A percentile compares a stretch with the other conserved stretches of the same genome.
phyloP scores from a whole-genome alignment of 2,797 vertebrate genomes.

The Enteromius radiatus region DNA sequence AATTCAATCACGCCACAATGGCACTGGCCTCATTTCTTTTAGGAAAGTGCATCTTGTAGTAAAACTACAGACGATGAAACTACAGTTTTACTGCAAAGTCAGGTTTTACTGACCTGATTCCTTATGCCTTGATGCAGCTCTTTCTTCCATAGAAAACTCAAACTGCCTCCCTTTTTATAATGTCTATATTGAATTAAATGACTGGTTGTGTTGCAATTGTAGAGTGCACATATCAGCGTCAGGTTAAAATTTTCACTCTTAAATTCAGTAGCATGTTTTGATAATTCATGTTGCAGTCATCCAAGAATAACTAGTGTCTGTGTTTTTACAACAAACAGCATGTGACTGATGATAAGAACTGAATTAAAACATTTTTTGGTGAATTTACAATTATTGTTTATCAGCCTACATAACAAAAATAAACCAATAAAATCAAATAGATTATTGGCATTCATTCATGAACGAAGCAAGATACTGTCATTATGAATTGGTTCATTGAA shows the following conservation, averaged over 20 bases:
- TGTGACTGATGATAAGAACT: background rate
- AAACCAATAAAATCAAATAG: background rate
- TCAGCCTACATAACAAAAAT: background rate
- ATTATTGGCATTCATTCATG: no score
- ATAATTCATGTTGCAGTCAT: constrained; percentile 7
- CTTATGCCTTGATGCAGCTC: background rate
- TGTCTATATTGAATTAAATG: background rate
- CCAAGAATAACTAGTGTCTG: background rate
- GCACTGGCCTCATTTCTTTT: constrained; percentile 31
- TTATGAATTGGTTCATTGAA: no score
- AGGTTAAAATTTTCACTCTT: background rate
- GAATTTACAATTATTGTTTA: background rate
- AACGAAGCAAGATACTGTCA: no score
- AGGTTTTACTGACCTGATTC: constrained; percentile 14
- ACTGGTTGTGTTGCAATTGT: background rate
- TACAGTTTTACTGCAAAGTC: constrained; percentile 15
- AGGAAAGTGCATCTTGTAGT: constrained; percentile 17
- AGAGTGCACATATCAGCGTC: background rate
- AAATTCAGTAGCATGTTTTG: background rate
- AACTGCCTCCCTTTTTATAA: background rate
- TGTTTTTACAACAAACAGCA: background rate
- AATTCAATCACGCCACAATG: constrained; percentile 32
- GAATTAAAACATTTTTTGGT: background rate
- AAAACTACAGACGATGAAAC: constrained; percentile 11
- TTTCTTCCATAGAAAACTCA: background rate